Evolutionary conservation across 2,113 vertebrate species (phyloP).

Genomic region (Lipophrys pholis): DNA sequence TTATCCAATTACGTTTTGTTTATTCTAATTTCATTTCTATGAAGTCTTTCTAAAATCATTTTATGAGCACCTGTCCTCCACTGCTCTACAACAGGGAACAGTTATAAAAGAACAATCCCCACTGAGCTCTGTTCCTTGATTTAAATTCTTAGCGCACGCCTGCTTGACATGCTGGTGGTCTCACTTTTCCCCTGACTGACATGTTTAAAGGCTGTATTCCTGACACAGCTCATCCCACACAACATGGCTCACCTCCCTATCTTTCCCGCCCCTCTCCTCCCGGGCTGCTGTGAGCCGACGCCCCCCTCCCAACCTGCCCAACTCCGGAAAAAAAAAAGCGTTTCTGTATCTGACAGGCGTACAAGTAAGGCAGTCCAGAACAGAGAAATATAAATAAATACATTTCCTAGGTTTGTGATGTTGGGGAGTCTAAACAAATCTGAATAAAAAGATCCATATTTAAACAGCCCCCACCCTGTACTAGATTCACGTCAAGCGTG

Average conservation of each 20-base stretch:
- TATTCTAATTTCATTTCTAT: background rate
- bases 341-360: constrained; percentile 43
- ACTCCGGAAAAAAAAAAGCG: constrained; percentile 48
- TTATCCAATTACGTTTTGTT: background rate
- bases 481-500: background rate
- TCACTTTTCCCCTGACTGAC: constrained; percentile 49
- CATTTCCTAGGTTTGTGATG: constrained; percentile 11
- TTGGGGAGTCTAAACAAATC: constrained; percentile 7
- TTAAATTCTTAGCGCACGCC: constrained; percentile 43
- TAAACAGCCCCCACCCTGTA: no score
- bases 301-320: constrained; percentile 21
- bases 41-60: background rate
- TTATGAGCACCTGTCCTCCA: background rate
- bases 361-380: constrained; percentile 18
- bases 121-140: constrained; percentile 14
- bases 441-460: background rate
- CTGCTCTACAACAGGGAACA: background rate
- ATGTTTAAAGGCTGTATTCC: constrained; percentile 32
- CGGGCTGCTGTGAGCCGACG: constrained; percentile 7
- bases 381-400: constrained; percentile 3
- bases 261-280: constrained; percentile 1
- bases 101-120: constrained; percentile 19
- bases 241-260: constrained; percentile 46
- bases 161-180: constrained; percentile 48
- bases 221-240: constrained; percentile 61